A percentile compares a stretch with the other conserved stretches of the same genome.
phyloP scores from a whole-genome alignment of 30 jellyfish, hydroid and myxozoan species.

The Hydra vulgaris region DNA sequence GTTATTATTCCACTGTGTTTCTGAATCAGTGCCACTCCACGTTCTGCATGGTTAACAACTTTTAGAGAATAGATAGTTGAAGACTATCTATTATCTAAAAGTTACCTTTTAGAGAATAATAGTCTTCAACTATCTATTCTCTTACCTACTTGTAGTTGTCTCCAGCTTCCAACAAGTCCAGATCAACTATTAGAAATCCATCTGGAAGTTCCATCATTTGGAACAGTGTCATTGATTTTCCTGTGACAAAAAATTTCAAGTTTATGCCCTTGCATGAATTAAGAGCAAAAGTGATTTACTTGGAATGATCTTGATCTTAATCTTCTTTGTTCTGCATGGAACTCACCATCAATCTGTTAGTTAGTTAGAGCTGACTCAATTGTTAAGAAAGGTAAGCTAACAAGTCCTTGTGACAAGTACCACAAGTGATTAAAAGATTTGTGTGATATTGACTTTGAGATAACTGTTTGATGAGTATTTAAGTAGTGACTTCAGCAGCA shows the following conservation, averaged over 20 bases:
- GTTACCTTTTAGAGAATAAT: too few relatives aligned
- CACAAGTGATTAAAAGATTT: not conserved
- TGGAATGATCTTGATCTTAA: not conserved
- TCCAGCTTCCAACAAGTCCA: not conserved
- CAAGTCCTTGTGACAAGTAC: conserved; percentile 5
- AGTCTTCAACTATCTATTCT: too few relatives aligned
- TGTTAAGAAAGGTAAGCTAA: not conserved
- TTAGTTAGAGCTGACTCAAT: not conserved
- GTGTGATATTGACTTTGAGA: not conserved
- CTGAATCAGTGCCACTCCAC: not conserved
- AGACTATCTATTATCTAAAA: too few relatives aligned
- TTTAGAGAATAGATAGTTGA: not conserved
- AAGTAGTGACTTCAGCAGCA: not conserved
- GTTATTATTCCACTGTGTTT: not conserved
- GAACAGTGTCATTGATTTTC: not conserved
- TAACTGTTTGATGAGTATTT: not conserved
- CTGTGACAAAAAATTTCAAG: not conserved
- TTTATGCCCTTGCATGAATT: not conserved
- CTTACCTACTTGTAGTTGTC: not conserved
- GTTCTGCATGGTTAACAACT: not conserved
- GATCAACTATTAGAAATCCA: not conserved
- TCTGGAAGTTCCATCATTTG: not conserved
- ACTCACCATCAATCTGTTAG: not conserved
- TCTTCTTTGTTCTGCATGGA: not conserved
- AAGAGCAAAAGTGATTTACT: too few relatives aligned